Percentiles rank a stretch among this genome's conserved stretches.
phyloP scores from a whole-genome alignment of 1,140 invertebrate species.

The Neoseiulus cucumeris region DNA sequence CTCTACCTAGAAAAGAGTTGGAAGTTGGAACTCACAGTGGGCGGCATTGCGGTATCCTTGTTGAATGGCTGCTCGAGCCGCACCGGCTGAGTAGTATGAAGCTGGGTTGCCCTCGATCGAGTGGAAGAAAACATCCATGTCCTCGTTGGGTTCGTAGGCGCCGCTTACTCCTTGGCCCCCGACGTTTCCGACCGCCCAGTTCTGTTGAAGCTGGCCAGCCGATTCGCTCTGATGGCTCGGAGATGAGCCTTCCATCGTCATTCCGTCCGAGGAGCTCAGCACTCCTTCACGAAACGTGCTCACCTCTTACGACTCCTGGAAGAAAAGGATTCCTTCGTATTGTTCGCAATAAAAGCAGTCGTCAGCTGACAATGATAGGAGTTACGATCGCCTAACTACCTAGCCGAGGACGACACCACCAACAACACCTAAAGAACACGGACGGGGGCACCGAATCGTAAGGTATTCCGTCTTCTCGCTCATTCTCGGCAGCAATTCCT shows the following conservation, averaged over 20 bases:
- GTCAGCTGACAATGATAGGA: too few relatives aligned
- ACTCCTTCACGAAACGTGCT: too few relatives aligned
- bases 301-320: too few relatives aligned
- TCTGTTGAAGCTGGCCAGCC: background rate
- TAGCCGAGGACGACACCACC: too few relatives aligned
- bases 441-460: too few relatives aligned
- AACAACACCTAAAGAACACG: too few relatives aligned
- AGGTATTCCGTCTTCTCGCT: too few relatives aligned
- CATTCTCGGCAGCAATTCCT: too few relatives aligned
- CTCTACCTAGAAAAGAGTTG: too few relatives aligned
- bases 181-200: background rate
- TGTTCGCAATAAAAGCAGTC: too few relatives aligned
- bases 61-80: slow-evolving; percentile 1
- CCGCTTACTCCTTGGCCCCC: background rate
- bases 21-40: slow-evolving; percentile 5
- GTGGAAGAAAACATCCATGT: slow-evolving; percentile 11
- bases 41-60: slow-evolving; percentile 7
- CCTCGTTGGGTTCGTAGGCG: background rate
- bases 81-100: background rate
- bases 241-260: slow-evolving; percentile 9
- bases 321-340: too few relatives aligned
- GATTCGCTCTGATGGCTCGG: slow-evolving; percentile 7
- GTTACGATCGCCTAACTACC: too few relatives aligned
- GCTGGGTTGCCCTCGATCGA: background rate
- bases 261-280: background rate